Base-by-base conservation (phyloP, 1,140 invertebrate genomes). In the Zaprionus kolodkinae region DNA sequence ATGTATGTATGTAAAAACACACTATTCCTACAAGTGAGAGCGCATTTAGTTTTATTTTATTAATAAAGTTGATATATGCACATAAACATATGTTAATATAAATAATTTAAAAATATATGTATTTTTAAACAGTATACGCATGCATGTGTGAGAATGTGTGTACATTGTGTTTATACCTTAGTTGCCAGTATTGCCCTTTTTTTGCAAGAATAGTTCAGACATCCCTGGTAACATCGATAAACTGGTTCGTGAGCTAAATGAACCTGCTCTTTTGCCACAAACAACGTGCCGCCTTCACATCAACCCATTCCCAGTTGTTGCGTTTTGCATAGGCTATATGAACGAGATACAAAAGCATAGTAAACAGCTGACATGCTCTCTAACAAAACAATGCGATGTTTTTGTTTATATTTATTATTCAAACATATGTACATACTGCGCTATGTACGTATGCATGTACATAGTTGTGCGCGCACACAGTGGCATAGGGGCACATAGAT, bases 221-320 rank as follows among this genome's bases (percentile, higher is more conserved):
- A 76, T 43, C 72, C 66, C 72, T 75, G 67, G 67, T 33, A 66
- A 35, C 30, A 38, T 66, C 71, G 59, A 67, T 73, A 73, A 68
- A 77, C 64, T 67, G 70, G 71, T 67, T 73, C 69, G 63, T 61
- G 69, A 73, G 73, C 68, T 48, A 52, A 62, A 63, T 72, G 69
- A 76, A 76, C 73, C 62, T 76, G 73, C 62, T 76, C 55, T 40
- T 66, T 63, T 56, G n/a, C 45, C 40, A 48, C 13, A 72, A 72
- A 72, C 73, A 45, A 72, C 73, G 69, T 76, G 73, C 63, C 67
- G 73, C 63, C 67, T 61, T 72, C 60, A 56, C 38, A 3, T n/a
- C 17, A 62, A 33, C 43, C 35, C 60, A 63, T 57, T 69, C 60
- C 61, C 67, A 70, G 60, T 71, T 74, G 48, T 60, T 54, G 52